Percentiles rank a stretch among this genome's conserved stretches.
Conservation (phyloP, 2,888 invertebrate species). For the Hemicrepidius hirtus region DNA sequence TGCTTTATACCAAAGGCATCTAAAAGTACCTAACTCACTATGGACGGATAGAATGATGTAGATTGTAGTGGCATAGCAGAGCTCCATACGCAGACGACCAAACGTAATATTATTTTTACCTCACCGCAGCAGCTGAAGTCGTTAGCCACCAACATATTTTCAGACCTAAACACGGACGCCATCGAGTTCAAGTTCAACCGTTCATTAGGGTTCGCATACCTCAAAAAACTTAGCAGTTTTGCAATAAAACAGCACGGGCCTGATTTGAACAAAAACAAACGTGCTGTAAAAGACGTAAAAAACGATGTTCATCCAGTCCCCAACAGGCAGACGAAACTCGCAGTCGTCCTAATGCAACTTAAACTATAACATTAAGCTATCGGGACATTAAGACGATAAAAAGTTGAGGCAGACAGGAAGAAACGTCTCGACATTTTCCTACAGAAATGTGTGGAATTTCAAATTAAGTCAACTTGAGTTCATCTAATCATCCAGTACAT, state of each 20-base stretch:
- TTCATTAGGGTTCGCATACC: slow-evolving; percentile 46
- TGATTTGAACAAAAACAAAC: slow-evolving; percentile 25
- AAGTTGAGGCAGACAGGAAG: too few relatives aligned
- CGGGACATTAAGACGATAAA: too few relatives aligned
- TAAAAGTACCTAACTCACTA: slow-evolving; percentile 35
- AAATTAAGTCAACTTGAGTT: too few relatives aligned
- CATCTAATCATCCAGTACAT: too few relatives aligned
- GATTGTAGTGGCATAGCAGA: slow-evolving; percentile 34
- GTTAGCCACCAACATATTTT: slow-evolving; percentile 49
- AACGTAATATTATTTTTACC: slow-evolving; percentile 46
- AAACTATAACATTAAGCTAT: too few relatives aligned
- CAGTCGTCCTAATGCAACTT: too few relatives aligned
- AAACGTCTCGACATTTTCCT: too few relatives aligned
- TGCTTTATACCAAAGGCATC: slow-evolving; percentile 41
- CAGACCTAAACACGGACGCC: slow-evolving; percentile 48
- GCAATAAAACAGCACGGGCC: slow-evolving; percentile 17
- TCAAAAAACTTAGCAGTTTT: slow-evolving; percentile 37
- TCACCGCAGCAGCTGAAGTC: slow-evolving; percentile 34
- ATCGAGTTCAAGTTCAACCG: slow-evolving; percentile 48
- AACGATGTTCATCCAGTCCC: slow-evolving; percentile 15
- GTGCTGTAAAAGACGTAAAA: neutral
- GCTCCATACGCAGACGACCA: slow-evolving; percentile 15
- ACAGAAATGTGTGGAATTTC: too few relatives aligned
- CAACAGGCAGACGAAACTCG: neutral
- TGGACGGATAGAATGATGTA: slow-evolving; percentile 29